These are phyloP conservation scores for Eumaeus atala DNA, from an alignment of 1,140 invertebrate species.

Conservation along the genomic window DNA sequence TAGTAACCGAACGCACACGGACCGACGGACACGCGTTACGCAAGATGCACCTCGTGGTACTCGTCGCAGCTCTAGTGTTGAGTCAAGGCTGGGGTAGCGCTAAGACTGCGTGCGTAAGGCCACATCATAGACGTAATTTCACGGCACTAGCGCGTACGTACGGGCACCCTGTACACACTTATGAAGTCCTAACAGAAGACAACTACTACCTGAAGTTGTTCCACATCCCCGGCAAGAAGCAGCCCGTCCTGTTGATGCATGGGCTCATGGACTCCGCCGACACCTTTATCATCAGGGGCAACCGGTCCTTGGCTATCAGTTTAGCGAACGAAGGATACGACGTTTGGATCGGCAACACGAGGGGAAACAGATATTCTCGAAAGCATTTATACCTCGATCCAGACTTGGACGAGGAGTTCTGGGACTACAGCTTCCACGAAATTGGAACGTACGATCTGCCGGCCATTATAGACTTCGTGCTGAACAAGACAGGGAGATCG, in stretches of 20 bases:
- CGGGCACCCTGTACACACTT: conserved; percentile 73
- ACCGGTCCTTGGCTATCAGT: conserved; percentile 56
- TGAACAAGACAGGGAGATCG: conserved; percentile 64
- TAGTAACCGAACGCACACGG: no score
- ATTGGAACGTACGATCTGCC: conserved; percentile 78
- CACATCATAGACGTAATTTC: conserved; percentile 18
- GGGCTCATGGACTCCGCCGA: conserved; percentile 81
- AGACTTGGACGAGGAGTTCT: conserved; percentile 66
- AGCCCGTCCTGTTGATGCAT: conserved; percentile 80
- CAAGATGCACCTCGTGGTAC: no score
- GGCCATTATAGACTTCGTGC: conserved; percentile 78
- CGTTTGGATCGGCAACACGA: conserved; percentile 81
- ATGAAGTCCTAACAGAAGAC: conserved; percentile 75
- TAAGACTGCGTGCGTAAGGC: no score
- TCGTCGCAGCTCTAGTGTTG: no score
- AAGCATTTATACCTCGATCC: conserved; percentile 73
- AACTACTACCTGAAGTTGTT: conserved; percentile 81
- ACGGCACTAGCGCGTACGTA: conserved; percentile 44
- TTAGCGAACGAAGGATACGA: conserved; percentile 75
- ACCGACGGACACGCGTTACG: no score
- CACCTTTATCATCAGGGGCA: conserved; percentile 76
- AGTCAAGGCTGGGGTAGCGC: no score
- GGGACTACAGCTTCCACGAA: conserved; percentile 77
- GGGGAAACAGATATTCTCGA: conserved; percentile 80
- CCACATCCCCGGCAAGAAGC: conserved; percentile 65